Base-by-base conservation (phyloP, 35 echinoderm and acorn worm species). In the Ophioderma brevispina region DNA sequence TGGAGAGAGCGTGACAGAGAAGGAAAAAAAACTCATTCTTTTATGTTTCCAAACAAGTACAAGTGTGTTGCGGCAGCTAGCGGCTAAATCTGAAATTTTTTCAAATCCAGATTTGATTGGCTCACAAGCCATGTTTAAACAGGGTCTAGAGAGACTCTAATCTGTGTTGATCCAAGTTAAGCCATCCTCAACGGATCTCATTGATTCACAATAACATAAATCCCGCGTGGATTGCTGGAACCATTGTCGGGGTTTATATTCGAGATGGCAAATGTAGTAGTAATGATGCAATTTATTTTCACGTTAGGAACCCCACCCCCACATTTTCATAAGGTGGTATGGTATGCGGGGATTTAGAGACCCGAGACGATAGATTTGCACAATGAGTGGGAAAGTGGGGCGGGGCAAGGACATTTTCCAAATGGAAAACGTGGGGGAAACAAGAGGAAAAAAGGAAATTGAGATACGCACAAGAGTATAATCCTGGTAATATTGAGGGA, bases 111-210 rank as follows among this genome's bases (percentile, higher is more conserved):
- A 70, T 70, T 70, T 70, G 59, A 70, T 70, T 70, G 59, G 59
- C 59, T 70, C 59, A 70, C 59, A 70, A 70, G 59, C 59, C 59
- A 70, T 70, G 59, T 70, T 70, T 70, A 70, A 70, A 70, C 59
- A 70, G 59, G 28, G 59, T 70, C n/a, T n/a, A 70, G 59, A 70
- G n/a, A 70, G 15, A 70, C 59, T 70, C 59, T 70, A 70, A 70
- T 70, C 59, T 25, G n/a, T 25, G 15, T 25, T 70, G 59, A 70
- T 70, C 59, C 59, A 30, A 70, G 59, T 70, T 70, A 70, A 70
- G 59, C 59, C 59, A 70, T 8, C 59, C 59, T 70, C 59, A 70
- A 70, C 59, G 59, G 59, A 70, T 70, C 59, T 70, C 28, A 70
- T 70, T 70, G 59, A 70, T 70, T 70, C 17, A 30, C 59, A 70